Evolutionary conservation across 2,888 invertebrate genomes (phyloP).

Genomic region (Rhorus exstirpatorius): DNA sequence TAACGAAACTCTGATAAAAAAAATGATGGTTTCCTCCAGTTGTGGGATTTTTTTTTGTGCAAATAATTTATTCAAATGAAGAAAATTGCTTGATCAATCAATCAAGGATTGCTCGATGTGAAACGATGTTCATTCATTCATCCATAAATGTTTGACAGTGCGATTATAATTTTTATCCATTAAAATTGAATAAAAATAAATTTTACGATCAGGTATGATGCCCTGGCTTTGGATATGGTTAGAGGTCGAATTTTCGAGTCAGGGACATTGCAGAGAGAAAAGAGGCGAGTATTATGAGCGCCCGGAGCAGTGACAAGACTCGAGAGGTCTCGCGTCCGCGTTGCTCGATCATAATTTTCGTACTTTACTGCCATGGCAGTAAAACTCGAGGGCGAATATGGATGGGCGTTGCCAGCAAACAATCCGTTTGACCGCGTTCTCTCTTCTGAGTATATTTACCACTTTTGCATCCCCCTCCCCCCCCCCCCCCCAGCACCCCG

Average conservation of each 20-base stretch:
- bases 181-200: too few relatives aligned
- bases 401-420: slow-evolving; percentile 85
- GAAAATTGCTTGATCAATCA: too few relatives aligned
- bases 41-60: too few relatives aligned
- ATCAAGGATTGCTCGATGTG: too few relatives aligned
- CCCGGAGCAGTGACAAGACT: slow-evolving; percentile 83
- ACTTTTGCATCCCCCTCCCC: slow-evolving; percentile 51
- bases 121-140: too few relatives aligned
- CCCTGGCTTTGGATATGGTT: too few relatives aligned
- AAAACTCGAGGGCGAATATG: slow-evolving; percentile 81
- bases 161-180: too few relatives aligned
- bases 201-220: too few relatives aligned
- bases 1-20: too few relatives aligned
- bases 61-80: too few relatives aligned
- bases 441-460: slow-evolving; percentile 74
- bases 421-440: slow-evolving; percentile 83
- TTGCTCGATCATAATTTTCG: slow-evolving; percentile 82
- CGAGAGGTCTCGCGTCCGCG: slow-evolving; percentile 62
- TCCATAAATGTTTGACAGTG: too few relatives aligned
- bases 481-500: not conserved
- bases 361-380: slow-evolving; percentile 83
- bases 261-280: not conserved
- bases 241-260: not conserved
- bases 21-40: too few relatives aligned
- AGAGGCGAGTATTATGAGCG: slow-evolving; percentile 66